Percentiles rank a stretch among this genome's conserved stretches.
These are phyloP conservation scores for Riparia riparia DNA, from an alignment of 2,113 vertebrate genomes.

Conservation along the genomic window DNA sequence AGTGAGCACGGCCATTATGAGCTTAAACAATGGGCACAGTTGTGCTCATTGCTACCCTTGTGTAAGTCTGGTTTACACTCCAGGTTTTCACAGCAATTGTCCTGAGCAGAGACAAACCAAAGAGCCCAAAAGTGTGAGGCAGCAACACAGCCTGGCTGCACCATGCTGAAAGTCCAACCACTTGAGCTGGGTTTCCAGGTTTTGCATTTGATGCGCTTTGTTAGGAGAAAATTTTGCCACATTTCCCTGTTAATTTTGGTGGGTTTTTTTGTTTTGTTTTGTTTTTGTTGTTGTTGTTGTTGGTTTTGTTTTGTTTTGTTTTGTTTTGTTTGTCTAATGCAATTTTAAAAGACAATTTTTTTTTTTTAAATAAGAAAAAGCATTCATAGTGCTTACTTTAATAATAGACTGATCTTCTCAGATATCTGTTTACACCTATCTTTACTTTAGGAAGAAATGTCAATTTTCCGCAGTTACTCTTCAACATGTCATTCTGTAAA, in stretches of 20 bases:
- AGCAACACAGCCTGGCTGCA: background rate
- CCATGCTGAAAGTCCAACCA: background rate
- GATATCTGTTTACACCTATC: background rate
- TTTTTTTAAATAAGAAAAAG: background rate
- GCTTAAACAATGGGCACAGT: background rate
- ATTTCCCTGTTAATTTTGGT: background rate
- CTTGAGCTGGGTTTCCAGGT: background rate
- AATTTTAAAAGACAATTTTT: background rate
- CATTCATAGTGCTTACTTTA: background rate
- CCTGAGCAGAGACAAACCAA: background rate
- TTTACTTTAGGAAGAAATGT: background rate
- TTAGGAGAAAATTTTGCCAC: background rate
- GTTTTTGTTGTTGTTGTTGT: no score
- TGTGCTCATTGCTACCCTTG: background rate
- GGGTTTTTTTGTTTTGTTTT: background rate
- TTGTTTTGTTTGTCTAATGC: background rate
- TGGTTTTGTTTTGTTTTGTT: background rate
- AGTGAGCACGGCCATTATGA: background rate
- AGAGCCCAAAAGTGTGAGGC: background rate
- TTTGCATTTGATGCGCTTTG: background rate
- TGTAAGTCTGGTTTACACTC: background rate
- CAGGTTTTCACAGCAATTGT: background rate
- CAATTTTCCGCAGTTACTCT: background rate
- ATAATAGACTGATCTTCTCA: background rate
- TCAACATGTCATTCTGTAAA: background rate